Percentiles rank a stretch among this genome's conserved stretches.
These are phyloP conservation scores for Morus bassanus DNA, from an alignment of 2,797 vertebrate species.

Conservation along the genomic window DNA sequence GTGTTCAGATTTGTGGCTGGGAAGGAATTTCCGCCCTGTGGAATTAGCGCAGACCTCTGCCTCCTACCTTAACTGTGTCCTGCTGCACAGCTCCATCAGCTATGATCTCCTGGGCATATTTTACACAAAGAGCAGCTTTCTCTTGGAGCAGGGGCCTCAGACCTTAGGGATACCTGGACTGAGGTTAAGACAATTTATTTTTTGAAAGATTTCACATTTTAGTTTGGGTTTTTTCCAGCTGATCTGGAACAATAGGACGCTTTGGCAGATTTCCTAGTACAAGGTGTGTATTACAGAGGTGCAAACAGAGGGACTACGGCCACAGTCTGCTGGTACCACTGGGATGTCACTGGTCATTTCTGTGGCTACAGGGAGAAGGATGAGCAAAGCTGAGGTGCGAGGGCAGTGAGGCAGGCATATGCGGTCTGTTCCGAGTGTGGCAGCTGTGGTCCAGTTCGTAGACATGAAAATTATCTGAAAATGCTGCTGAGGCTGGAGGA, in stretches of 20 bases:
- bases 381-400: neutral
- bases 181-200: neutral
- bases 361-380: neutral
- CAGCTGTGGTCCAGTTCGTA: neutral
- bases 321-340: neutral
- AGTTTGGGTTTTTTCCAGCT: neutral
- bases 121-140: neutral
- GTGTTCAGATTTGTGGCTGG: neutral
- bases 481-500: neutral
- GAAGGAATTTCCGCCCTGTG: neutral
- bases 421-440: neutral
- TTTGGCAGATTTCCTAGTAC: neutral
- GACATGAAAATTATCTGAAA: neutral
- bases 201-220: neutral
- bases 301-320: neutral
- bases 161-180: neutral
- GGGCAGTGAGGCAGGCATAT: neutral
- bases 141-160: neutral
- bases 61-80: neutral
- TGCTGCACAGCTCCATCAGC: neutral
- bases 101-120: neutral
- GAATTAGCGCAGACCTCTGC: neutral
- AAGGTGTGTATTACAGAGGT: neutral
- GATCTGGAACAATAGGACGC: neutral
- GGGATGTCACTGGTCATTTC: neutral